These are phyloP conservation scores for Helicoverpa zea DNA, from an alignment of 1,140 invertebrate genomes.

Conservation along the genomic window DNA sequence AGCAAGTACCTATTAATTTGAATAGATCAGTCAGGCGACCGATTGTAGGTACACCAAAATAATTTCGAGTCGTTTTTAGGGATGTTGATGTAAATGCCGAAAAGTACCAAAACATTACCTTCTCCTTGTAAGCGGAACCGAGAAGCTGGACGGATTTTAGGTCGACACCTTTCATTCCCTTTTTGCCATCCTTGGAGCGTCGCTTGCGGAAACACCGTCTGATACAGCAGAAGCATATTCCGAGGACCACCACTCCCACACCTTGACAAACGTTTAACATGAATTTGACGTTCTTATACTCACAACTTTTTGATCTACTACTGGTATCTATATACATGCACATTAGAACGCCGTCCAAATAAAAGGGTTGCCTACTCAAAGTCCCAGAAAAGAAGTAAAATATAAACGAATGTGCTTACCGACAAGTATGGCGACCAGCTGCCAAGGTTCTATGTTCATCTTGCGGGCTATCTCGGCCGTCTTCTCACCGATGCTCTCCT, in stretches of 20 bases:
- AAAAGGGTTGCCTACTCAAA: no score
- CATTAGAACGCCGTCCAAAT: no score
- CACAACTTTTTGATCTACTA: no score
- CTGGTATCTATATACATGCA: no score
- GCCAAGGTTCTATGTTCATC: constrained; percentile 82
- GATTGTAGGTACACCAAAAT: no score
- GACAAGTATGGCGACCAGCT: constrained; percentile 80
- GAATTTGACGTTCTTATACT: not conserved
- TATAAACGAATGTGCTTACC: no score
- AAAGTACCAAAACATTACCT: constrained; percentile 89
- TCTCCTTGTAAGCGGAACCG: constrained; percentile 98
- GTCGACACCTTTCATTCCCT: constrained; percentile 98
- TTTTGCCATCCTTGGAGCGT: constrained; percentile 98
- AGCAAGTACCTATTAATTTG: not conserved
- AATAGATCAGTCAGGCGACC: no score
- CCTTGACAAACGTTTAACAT: constrained; percentile 72
- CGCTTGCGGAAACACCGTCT: constrained; percentile 97
- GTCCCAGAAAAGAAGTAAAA: no score
- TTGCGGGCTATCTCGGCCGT: constrained; percentile 74
- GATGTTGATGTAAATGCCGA: not conserved
- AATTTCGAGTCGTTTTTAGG: no score
- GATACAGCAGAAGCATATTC: constrained; percentile 97
- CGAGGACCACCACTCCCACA: constrained; percentile 93
- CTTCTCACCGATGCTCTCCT: constrained; percentile 71
- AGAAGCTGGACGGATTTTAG: constrained; percentile 98